These are phyloP conservation scores for Cactoblastis cactorum DNA, from an alignment of 2,888 invertebrate genomes.

Conservation along the genomic window DNA sequence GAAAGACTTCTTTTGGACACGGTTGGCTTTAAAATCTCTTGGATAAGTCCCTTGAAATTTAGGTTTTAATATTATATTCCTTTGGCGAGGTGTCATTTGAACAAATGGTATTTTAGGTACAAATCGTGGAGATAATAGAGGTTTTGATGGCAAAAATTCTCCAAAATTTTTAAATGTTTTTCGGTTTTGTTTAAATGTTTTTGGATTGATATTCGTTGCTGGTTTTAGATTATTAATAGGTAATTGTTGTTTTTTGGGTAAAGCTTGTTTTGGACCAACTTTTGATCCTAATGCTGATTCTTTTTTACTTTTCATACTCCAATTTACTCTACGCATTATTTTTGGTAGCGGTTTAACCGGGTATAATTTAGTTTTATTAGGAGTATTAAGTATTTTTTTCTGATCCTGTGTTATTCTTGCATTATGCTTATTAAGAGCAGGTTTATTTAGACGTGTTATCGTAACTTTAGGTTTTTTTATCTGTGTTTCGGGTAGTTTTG, in stretches of 20 bases:
- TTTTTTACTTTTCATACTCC: constrained; percentile 31
- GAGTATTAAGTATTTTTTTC: constrained; percentile 27
- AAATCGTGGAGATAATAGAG: not conserved
- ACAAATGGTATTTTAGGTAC: not conserved
- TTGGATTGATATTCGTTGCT: constrained; percentile 15
- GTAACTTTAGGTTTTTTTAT: constrained; percentile 13
- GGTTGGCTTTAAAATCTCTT: not conserved
- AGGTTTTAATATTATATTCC: constrained; percentile 32
- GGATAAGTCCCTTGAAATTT: constrained; percentile 31
- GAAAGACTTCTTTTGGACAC: no score
- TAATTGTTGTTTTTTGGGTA: constrained; percentile 24
- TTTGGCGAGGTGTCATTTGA: constrained; percentile 21
- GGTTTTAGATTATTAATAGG: no score
- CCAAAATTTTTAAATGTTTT: not conserved
- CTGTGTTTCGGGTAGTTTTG: not conserved
- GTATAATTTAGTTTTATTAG: constrained; percentile 38
- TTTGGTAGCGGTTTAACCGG: constrained; percentile 31
- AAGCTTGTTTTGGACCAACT: not conserved
- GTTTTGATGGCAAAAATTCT: not conserved
- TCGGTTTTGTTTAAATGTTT: constrained; percentile 1
- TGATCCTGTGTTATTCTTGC: constrained; percentile 1
- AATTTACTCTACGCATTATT: constrained; percentile 19
- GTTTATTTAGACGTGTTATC: constrained; percentile 20
- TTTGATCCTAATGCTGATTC: constrained; percentile 25
- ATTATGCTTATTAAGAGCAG: constrained; percentile 15